phyloP scores from a whole-genome alignment of 1,140 invertebrate species.

The Pogonomyrmex barbatus region DNA sequence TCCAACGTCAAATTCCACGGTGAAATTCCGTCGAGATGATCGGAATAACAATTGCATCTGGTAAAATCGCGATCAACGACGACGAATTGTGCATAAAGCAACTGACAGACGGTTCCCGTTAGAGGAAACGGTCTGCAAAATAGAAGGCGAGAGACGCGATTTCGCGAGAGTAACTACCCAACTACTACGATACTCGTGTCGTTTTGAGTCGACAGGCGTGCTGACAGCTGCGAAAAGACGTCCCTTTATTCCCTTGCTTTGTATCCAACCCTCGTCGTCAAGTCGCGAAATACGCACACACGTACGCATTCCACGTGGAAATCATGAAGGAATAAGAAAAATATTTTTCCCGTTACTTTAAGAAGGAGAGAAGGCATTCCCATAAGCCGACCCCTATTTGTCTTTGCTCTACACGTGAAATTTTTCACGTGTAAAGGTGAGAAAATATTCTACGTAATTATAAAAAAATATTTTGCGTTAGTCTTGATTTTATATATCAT shows the following conservation, averaged over 20 bases:
- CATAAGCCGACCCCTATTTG: neutral
- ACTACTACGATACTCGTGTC: slow-evolving; percentile 21
- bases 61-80: slow-evolving; percentile 13
- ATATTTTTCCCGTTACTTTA: slow-evolving; percentile 33
- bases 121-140: slow-evolving; percentile 27
- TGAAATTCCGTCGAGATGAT: neutral
- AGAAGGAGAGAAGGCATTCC: neutral
- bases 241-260: slow-evolving; percentile 2
- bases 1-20: neutral
- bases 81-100: slow-evolving; percentile 33
- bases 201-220: slow-evolving; percentile 6
- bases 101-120: neutral
- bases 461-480: slow-evolving; percentile 26
- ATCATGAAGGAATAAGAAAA: neutral
- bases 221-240: slow-evolving; percentile 38
- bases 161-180: slow-evolving; percentile 26
- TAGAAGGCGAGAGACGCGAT: neutral
- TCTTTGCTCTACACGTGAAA: neutral
- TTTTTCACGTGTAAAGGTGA: neutral
- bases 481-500: neutral
- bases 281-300: slow-evolving; percentile 19
- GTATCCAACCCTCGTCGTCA: slow-evolving; percentile 16
- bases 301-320: neutral
- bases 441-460: neutral
- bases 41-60: slow-evolving; percentile 21